Percentiles rank a stretch among this genome's conserved stretches.
phyloP scores from a whole-genome alignment of 2,797 vertebrate species.

The Siniperca undulata region DNA sequence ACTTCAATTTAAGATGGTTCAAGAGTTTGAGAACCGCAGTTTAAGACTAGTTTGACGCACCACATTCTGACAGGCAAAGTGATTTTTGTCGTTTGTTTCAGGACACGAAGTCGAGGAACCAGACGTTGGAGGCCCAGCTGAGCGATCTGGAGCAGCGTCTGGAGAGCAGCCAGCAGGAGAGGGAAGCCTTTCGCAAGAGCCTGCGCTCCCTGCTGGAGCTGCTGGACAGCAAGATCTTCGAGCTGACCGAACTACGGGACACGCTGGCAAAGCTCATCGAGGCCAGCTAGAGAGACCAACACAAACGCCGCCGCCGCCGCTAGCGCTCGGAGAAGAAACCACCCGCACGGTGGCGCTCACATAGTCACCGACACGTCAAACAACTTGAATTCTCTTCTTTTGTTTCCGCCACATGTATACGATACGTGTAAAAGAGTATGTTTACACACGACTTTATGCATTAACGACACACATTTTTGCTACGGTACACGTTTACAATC shows the following conservation, averaged over 20 bases:
- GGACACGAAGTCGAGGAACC: constrained; percentile 94
- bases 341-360: constrained; percentile 51
- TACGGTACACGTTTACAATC: constrained; percentile 70
- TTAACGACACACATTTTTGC: constrained; percentile 27
- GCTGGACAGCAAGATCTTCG: constrained; percentile 96
- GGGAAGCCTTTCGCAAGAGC: constrained; percentile 92
- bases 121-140: constrained; percentile 92
- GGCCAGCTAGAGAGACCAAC: constrained; percentile 88
- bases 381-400: constrained; percentile 65
- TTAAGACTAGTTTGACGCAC: neutral
- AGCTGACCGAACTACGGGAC: constrained; percentile 96
- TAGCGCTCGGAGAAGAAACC: constrained; percentile 19
- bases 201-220: constrained; percentile 96
- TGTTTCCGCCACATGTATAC: constrained; percentile 3
- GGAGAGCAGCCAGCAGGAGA: constrained; percentile 93
- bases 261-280: constrained; percentile 93
- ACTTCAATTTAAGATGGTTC: neutral
- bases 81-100: constrained; percentile 54
- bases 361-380: constrained; percentile 29
- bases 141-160: constrained; percentile 92
- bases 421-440: constrained; percentile 40
- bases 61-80: neutral
- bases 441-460: constrained; percentile 69
- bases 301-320: constrained; percentile 28
- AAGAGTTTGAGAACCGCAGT: neutral